Evolutionary conservation across 2,888 invertebrate genomes (phyloP), one percentile per base, ranked within the genome.

Genomic region (Diachrysia chrysitis): DNA sequence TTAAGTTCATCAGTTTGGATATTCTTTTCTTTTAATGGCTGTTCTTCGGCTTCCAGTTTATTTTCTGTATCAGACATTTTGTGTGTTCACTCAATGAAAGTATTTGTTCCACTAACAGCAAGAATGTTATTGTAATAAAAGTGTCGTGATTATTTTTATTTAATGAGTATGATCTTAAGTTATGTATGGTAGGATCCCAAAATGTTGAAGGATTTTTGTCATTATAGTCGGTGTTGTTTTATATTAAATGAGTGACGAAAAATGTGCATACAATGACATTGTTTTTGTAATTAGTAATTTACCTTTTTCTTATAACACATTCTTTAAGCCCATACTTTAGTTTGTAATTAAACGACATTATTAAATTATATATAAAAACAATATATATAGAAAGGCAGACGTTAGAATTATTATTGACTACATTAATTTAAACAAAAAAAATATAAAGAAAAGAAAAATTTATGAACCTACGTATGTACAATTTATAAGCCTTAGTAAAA

Each of bases 1-100:
- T 92, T 79, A 42, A 77, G 64, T 42, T 63, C 73, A 46, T 76
- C 51, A 61, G 78, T 78, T 59, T 79, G 74, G 17, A 55, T 66
- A 70, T 83, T 79, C 62, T 84, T 84, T 42, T 88, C 84, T 48
- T 88, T 85, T 16, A 93, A 76, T 7, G 90, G 90, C 71, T 90
- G 72, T 76, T 91, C 91, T 87, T 93, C 93, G 48, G 82, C 81
- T 58, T 62, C 64, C 70, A 70, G 63, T 25, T 75, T 76, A 67
- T 82, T 83, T 68, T 85, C 86, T 76, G 78, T 73, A 21, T 81
- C 81, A 58, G 86, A 74, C 92, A 93, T 93, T 55, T 71, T 82
- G 66, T 72, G 71, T 73, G 66, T 46, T 72, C 75, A 71, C 79
- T 73, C 73, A 66, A 69, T 67, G 76, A 71, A 71, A 68, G 68